Conservation (phyloP, 2,888 invertebrate species). For the Xiphydria camelus region DNA sequence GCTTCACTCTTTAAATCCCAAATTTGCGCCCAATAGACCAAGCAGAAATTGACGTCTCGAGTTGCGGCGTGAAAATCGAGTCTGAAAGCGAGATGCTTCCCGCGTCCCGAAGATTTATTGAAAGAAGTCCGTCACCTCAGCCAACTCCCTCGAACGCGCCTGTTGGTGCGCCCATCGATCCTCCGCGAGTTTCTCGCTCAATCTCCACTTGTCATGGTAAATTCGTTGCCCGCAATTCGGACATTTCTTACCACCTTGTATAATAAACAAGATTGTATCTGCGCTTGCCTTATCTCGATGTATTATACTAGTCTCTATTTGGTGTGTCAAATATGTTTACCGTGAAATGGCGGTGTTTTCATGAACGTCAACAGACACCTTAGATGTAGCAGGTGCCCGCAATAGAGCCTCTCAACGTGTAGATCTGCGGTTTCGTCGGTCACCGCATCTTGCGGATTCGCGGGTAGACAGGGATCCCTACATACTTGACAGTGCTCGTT, state of each 20-base stretch:
- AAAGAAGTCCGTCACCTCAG: conserved; percentile 76
- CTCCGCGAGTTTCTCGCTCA: conserved; percentile 71
- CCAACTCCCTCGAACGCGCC: conserved; percentile 72
- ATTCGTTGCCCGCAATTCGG: conserved; percentile 67
- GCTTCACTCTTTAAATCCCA: no score
- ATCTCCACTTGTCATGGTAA: conserved; percentile 74
- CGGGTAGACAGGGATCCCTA: conserved; percentile 65
- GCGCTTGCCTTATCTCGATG: no score
- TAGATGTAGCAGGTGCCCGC: conserved; percentile 73
- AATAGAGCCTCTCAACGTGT: conserved; percentile 72
- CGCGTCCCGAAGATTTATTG: conserved; percentile 49
- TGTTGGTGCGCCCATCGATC: conserved; percentile 78
- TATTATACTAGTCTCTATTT: no score
- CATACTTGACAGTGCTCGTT: conserved; percentile 69
- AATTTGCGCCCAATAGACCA: no score
- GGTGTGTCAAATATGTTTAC: no score
- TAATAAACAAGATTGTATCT: no score
- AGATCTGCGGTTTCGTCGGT: conserved; percentile 64
- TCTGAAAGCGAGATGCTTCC: no score
- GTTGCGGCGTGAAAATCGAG: no score
- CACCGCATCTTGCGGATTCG: conserved; percentile 60
- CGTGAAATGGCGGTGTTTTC: conserved; percentile 74
- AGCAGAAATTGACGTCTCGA: no score
- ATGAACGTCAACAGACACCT: conserved; percentile 70
- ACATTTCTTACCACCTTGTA: conserved; percentile 70